Percentiles rank a stretch among this genome's conserved stretches.
These are phyloP conservation scores for Chromoteleia sp. DNA, from an alignment of 2,888 invertebrate species.

Conservation along the genomic window DNA sequence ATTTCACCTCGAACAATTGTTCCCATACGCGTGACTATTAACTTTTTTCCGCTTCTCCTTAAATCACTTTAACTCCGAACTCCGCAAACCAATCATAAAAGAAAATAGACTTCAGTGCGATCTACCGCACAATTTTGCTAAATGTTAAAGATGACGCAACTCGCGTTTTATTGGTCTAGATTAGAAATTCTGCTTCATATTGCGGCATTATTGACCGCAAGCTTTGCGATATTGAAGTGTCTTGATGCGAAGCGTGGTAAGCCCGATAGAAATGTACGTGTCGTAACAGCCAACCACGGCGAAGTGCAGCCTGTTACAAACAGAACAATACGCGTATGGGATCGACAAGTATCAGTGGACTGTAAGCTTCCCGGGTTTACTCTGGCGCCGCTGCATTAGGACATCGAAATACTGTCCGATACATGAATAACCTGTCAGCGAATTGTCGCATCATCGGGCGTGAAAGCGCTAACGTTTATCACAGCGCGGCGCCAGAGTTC, in stretches of 20 bases:
- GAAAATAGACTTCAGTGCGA: background rate
- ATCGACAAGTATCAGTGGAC: constrained; percentile 66
- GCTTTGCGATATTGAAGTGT: constrained; percentile 61
- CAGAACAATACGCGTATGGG: constrained; percentile 74
- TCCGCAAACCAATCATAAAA: background rate
- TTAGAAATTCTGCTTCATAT: constrained; percentile 27
- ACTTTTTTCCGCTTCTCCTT: no score
- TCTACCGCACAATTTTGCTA: background rate
- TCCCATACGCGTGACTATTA: no score
- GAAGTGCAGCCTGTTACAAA: constrained; percentile 65
- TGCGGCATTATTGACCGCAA: constrained; percentile 56
- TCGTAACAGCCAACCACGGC: constrained; percentile 44
- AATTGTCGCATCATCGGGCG: constrained; percentile 53
- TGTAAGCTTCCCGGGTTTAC: constrained; percentile 47
- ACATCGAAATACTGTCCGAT: constrained; percentile 53
- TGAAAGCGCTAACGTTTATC: constrained; percentile 52
- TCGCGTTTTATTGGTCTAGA: constrained; percentile 13
- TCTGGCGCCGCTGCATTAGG: constrained; percentile 16
- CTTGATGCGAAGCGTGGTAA: constrained; percentile 52
- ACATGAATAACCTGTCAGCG: constrained; percentile 43
- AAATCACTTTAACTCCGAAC: no score
- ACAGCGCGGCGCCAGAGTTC: constrained; percentile 12
- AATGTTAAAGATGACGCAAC: constrained; percentile 19
- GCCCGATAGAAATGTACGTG: constrained; percentile 49
- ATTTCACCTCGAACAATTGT: no score